Conservation (phyloP, 2,797 vertebrate genomes). For the Phrynocephalus vlangalii region DNA sequence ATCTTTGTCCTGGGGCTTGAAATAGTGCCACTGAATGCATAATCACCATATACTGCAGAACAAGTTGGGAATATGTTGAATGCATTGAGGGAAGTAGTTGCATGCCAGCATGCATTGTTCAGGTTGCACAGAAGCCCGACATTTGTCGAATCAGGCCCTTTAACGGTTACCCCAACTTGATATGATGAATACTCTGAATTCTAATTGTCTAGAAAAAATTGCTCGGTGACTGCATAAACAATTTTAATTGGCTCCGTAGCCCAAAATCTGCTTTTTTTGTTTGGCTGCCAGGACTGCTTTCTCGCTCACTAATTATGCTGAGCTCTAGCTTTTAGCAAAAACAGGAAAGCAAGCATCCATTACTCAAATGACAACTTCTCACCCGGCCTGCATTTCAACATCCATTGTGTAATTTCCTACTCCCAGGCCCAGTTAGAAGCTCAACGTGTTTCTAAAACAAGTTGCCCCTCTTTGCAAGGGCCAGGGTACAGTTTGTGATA, state of each 20-base stretch:
- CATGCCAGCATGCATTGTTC: neutral
- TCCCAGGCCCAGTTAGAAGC: slow-evolving; percentile 71
- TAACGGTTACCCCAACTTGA: slow-evolving; percentile 52
- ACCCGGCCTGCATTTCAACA: slow-evolving; percentile 83
- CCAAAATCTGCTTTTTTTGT: slow-evolving; percentile 81
- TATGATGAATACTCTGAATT: slow-evolving; percentile 64
- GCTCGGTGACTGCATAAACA: slow-evolving; percentile 78
- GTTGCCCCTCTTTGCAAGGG: slow-evolving; percentile 39
- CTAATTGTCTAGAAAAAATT: slow-evolving; percentile 74
- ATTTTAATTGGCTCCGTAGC: slow-evolving; percentile 79
- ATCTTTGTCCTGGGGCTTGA: neutral
- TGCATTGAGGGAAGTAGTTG: neutral
- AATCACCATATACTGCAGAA: neutral
- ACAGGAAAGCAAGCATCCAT: slow-evolving; percentile 86
- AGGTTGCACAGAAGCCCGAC: fast-evolving
- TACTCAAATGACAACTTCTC: slow-evolving; percentile 83
- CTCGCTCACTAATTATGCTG: slow-evolving; percentile 81
- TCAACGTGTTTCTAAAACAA: slow-evolving; percentile 67
- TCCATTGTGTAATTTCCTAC: slow-evolving; percentile 84
- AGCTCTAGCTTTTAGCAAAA: slow-evolving; percentile 80
- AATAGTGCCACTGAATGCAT: neutral
- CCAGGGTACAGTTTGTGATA: slow-evolving; percentile 16
- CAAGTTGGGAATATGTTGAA: neutral
- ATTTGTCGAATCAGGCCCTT: slow-evolving; percentile 22
- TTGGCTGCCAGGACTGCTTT: slow-evolving; percentile 80